Evolutionary conservation across 1,140 invertebrate species (phyloP), one percentile per base, ranked within the genome.

Genomic region (Lycorma delicatula): DNA sequence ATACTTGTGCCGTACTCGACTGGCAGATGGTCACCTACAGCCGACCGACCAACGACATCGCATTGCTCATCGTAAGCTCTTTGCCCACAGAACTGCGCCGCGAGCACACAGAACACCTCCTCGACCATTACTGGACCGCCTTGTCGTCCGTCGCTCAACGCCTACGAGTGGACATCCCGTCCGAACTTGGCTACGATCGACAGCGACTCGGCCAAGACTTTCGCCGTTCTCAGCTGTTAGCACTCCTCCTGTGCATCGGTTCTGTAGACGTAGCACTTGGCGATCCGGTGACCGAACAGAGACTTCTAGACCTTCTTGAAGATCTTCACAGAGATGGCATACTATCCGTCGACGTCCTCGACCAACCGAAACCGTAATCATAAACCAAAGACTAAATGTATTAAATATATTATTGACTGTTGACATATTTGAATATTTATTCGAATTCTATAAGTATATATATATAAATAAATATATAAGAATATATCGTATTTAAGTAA

Each of bases 21-120:
- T 90, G 86, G 86, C 86, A 89, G 74, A 89, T 90, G 86, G 83
- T 59, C 23, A 87, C 85, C 0, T 81, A 86, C 58, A 86, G 85
- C 53, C 73, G 82, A 58, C 81, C 83, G 1, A 85, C 82, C n/a
- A 88, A 89, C 64, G 87, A 90, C 67, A 74, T 89, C 0, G 86
- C 87, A 1, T 68, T 89, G 22, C 71, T 90, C n/a, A 68, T 90
- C 2, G 77, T 89, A n/a, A 88, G 85, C 56, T 89, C 86, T 1
- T 71, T 89, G 25, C 79, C 84, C 0, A 83, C 85, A 0, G 81
- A 86, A 64, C 66, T 86, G 47, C 74, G 87, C 23, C 76, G 84
- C 25, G 65, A 76, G 13, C 75, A 82, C 60, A 81, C 80, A 0
- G 73, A 79, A 9, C 64, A 71, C 0, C 70, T 90, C 13, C 75